Evolutionary conservation across 2,888 invertebrate genomes (phyloP).

Genomic region (Lapara coniferarum): DNA sequence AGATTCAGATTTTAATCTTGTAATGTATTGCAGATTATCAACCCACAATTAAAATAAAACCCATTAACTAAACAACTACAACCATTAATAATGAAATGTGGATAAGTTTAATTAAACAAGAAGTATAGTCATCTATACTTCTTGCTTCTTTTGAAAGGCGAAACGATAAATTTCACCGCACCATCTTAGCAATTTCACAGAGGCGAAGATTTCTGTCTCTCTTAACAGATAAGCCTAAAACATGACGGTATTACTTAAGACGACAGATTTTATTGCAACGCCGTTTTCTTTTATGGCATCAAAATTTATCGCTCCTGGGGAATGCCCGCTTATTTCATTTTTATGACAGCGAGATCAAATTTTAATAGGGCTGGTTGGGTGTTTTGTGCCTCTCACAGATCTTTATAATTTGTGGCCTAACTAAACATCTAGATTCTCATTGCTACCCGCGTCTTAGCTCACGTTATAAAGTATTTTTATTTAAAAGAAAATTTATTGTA

Average conservation of each 20-base stretch:
- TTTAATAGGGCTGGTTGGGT: constrained; percentile 33
- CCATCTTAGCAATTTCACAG: constrained; percentile 53
- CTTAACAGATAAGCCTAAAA: constrained; percentile 66
- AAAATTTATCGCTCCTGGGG: constrained; percentile 58
- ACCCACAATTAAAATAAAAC: neutral
- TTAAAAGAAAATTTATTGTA: too few species aligned
- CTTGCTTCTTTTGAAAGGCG: constrained; percentile 26
- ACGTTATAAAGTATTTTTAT: too few species aligned
- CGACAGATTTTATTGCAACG: constrained; percentile 71
- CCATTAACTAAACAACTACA: neutral
- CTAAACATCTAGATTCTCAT: too few species aligned
- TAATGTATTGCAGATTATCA: too few species aligned
- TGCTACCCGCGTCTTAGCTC: too few species aligned
- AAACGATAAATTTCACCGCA: constrained; percentile 45
- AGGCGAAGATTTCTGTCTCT: constrained; percentile 54
- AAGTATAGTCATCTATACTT: too few species aligned
- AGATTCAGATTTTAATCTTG: too few species aligned
- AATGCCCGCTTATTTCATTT: constrained; percentile 52
- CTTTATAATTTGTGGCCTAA: neutral
- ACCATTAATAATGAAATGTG: constrained; percentile 30
- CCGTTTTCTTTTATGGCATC: constrained; percentile 68
- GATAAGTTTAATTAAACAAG: constrained; percentile 40
- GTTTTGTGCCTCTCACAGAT: constrained; percentile 22
- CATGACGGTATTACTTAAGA: constrained; percentile 64
- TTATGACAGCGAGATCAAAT: constrained; percentile 46